Evolutionary conservation across 2,797 vertebrate genomes (phyloP).

Genomic region (Gymnothorax reevesii): DNA sequence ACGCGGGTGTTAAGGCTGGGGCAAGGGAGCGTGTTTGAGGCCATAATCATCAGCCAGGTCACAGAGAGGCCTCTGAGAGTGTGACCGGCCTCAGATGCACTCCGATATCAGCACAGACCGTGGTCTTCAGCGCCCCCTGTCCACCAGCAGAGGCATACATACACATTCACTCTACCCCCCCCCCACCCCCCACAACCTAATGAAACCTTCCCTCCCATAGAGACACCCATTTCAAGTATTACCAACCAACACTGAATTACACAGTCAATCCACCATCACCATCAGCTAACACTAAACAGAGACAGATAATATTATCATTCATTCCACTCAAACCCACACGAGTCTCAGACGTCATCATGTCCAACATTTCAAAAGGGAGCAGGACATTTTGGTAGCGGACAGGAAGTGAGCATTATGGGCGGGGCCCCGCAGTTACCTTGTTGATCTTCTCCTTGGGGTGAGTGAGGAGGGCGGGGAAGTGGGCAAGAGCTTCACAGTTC

Average conservation of each 20-base stretch:
- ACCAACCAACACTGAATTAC: neutral
- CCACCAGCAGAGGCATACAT: constrained; percentile 52
- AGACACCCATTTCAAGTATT: neutral
- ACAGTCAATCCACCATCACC: neutral
- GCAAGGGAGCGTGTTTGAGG: constrained; percentile 71
- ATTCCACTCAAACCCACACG: constrained; percentile 60
- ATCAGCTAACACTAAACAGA: neutral
- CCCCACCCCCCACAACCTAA: constrained; percentile 6
- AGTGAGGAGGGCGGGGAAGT: constrained; percentile 94
- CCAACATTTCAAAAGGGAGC: constrained; percentile 57
- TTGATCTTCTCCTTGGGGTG: constrained; percentile 99
- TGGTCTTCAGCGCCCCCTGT: constrained; percentile 67
- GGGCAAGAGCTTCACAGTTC: constrained; percentile 94
- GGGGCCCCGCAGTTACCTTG: constrained; percentile 75
- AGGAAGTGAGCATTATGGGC: neutral
- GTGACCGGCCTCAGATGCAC: constrained; percentile 90
- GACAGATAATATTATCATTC: neutral
- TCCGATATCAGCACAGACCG: constrained; percentile 71
- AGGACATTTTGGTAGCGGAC: neutral
- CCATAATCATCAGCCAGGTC: constrained; percentile 86
- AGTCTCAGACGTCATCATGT: constrained; percentile 84
- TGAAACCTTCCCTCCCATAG: neutral
- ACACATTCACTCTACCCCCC: constrained; percentile 31
- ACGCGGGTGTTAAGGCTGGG: constrained; percentile 64
- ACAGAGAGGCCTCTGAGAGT: constrained; percentile 64